These are phyloP conservation scores for Drosophila tropicalis DNA, from an alignment of 1,140 invertebrate species.

Conservation along the genomic window DNA sequence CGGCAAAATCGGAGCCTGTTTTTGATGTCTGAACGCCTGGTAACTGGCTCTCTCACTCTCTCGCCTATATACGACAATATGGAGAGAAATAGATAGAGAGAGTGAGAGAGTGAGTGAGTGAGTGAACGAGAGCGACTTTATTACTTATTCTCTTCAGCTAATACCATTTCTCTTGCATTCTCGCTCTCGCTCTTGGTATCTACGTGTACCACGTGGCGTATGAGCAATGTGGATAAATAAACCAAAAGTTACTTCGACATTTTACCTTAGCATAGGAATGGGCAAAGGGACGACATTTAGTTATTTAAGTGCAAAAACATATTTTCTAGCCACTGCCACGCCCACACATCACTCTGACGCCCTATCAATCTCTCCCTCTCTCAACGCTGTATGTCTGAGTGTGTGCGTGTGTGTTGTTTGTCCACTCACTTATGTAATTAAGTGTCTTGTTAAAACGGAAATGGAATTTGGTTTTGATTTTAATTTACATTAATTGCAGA, in stretches of 20 bases:
- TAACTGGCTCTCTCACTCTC: conserved; percentile 7
- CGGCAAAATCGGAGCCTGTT: conserved; percentile 2
- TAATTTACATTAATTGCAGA: conserved; percentile 78
- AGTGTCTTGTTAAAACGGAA: conserved; percentile 73
- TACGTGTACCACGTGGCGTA: conserved; percentile 45
- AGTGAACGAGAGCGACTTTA: not conserved
- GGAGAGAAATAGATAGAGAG: not conserved
- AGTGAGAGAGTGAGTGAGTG: not conserved
- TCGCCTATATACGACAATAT: not conserved
- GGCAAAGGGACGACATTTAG: not conserved
- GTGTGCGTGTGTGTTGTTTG: conserved; percentile 11
- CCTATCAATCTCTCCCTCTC: not conserved
- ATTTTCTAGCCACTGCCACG: conserved; percentile 23
- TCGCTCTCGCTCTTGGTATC: not conserved
- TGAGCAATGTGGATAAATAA: conserved; percentile 67
- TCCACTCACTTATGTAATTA: conserved; percentile 72
- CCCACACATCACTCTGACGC: not conserved
- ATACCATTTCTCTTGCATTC: not conserved
- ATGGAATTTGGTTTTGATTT: conserved; percentile 78
- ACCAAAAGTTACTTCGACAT: conserved; percentile 36
- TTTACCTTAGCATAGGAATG: not conserved
- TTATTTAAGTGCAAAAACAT: not conserved
- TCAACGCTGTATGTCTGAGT: too few relatives aligned
- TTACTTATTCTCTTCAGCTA: not conserved
- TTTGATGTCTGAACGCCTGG: conserved; percentile 50